Conservation (phyloP, 2,888 invertebrate genomes). For the Drosophila recens region DNA sequence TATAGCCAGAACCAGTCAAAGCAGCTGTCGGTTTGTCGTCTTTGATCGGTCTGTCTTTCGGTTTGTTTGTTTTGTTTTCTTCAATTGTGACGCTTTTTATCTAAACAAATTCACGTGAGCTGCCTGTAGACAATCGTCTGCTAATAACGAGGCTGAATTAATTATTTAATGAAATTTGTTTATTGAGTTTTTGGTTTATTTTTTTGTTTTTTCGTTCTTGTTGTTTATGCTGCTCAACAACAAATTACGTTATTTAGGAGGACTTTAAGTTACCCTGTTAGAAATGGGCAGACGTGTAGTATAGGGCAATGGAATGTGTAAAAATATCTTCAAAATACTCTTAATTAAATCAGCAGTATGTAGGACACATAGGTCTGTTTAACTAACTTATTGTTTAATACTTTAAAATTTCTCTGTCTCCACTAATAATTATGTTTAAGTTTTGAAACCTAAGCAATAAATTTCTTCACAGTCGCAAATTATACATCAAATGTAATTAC, state of each 20-base stretch:
- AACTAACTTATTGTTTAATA: neutral
- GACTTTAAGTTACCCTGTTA: conserved; percentile 15
- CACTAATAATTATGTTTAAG: neutral
- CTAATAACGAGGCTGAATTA: conserved; percentile 60
- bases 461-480: neutral
- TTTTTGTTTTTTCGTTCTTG: conserved; percentile 16
- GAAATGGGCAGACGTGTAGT: neutral
- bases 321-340: neutral
- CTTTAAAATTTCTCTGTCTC: neutral
- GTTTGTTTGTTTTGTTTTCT: conserved; percentile 1
- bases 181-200: conserved; percentile 19
- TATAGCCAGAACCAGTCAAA: neutral
- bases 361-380: too few species aligned
- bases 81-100: conserved; percentile 69
- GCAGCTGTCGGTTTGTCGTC: conserved; percentile 37
- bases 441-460: neutral
- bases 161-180: conserved; percentile 61
- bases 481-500: too few species aligned
- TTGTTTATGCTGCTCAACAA: conserved; percentile 5
- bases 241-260: conserved; percentile 19
- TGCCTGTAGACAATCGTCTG: conserved; percentile 40
- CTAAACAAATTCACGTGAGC: conserved; percentile 80
- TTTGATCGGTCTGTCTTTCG: conserved; percentile 38
- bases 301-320: too few species aligned
- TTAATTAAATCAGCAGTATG: too few species aligned